Base-by-base conservation (phyloP, 2,888 invertebrate genomes). In the Octonoba sinensis region DNA sequence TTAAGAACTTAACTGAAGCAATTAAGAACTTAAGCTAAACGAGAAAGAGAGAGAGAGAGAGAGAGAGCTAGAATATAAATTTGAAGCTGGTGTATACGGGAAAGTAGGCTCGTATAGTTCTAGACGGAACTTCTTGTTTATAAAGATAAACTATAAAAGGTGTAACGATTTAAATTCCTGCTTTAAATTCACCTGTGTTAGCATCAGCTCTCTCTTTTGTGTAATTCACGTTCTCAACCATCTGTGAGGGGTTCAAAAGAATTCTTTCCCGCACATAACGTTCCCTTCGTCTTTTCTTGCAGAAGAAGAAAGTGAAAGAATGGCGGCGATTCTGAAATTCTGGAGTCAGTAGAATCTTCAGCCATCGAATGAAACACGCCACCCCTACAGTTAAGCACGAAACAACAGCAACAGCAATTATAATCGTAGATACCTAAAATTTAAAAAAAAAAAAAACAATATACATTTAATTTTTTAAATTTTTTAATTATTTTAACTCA, bases 161-260 rank as follows among this genome's bases (percentile, higher is more conserved):
- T 15, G 2, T 11, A 3, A n/a, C 54, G 4, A 0, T 54, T 18
- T 54, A 15, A n/a, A 54, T 6, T 54, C 1, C 18, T 16, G 6
- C 16, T 54, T 54, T 1, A 6, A 54, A 18, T 65, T 24, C 44
- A 83, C 83, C 77, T 46, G 24, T 59, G 3, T 24, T 46, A 18
- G 20, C 67, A 11, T 72, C 67, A 16, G 64, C 67, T 11, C 59
- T 65, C 16, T 36, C 70, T 59, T 83, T 82, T 0, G 69, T 51
- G 20, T 86, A 86, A 51, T 85, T 86, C 16, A 85, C 85, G 79
- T 86, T 86, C 44, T 78, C 77, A 16, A 86, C 85, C 75, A 86
- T 83, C 59, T 85, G 84, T 4, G 84, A 76, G 1, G 84, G 69
- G 64, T 83, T 85, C 12, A 85, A 62, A 54, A 84, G 85, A 47